Evolutionary conservation across 2,113 vertebrate species (phyloP).

Genomic region (Gobius niger): DNA sequence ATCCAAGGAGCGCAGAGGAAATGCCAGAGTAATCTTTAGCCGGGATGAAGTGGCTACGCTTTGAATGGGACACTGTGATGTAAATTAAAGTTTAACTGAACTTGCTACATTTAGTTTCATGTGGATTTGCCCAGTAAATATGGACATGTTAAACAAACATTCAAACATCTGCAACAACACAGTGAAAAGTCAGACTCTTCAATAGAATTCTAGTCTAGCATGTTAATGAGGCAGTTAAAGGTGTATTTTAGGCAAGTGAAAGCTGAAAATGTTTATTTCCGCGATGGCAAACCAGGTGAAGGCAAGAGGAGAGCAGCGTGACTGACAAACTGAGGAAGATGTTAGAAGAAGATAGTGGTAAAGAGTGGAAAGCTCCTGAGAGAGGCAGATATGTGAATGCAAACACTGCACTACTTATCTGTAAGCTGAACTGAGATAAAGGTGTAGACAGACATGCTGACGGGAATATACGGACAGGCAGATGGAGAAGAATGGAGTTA

Average conservation of each 20-base stretch:
- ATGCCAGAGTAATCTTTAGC: constrained; percentile 13
- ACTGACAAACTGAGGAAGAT: constrained; percentile 53
- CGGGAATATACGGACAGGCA: constrained; percentile 21
- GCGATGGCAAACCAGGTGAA: neutral
- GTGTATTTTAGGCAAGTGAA: neutral
- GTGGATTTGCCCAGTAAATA: no score
- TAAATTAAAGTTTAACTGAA: no score
- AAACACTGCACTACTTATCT: constrained; percentile 56
- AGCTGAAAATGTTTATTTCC: neutral
- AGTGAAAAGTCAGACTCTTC: no score
- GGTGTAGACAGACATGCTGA: constrained; percentile 24
- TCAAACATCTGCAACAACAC: no score
- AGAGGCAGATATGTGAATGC: constrained; percentile 50
- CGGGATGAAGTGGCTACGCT: neutral
- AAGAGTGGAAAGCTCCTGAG: constrained; percentile 47
- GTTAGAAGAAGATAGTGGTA: constrained; percentile 29
- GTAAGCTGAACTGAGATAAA: constrained; percentile 41
- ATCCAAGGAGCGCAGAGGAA: neutral
- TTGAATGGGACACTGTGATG: constrained; percentile 1
- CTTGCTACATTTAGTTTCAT: no score
- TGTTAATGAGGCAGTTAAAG: no score
- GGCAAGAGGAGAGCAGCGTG: constrained; percentile 4
- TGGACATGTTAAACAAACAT: no score
- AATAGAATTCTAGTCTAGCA: no score
- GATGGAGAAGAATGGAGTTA: constrained; percentile 37